Evolutionary conservation across 1,140 invertebrate species (phyloP), one percentile per base, ranked within the genome.

Genomic region (Antheraea pernyi): DNA sequence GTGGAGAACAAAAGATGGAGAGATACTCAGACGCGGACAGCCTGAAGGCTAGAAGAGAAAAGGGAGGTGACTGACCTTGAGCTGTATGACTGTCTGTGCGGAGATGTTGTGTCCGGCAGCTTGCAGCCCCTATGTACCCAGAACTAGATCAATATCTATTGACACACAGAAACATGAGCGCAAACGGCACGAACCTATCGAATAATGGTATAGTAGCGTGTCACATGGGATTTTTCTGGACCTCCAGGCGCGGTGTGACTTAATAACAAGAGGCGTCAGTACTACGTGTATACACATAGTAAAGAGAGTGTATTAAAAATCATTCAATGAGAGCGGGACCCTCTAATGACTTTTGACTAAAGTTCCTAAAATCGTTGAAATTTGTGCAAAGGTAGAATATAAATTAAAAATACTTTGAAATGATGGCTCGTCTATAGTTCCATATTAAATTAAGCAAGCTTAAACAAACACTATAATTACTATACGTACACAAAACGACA

Each of bases 21-120:
- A 42, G 11, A 42, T 30, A 7, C 5, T 18, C 48, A 60, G n/a
- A 42, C 59, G 37, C 19, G 22, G 18, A 19, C 36, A 61, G 30
- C 18, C 61, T 7, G 19, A n/a, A 63, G 37, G 61, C 9, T 22
- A 22, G 10, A 5, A 42, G 36, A 59, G 19, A n/a, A 37, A 7
- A 60, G 18, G 18, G 3, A 58, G 19, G 30, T 30, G 36, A 95
- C 96, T 97, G 95, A 98, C 97, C 97, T 97, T 97, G 76, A 98
- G 94, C 90, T 96, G 96, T 86, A 97, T 96, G 94, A 98, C 95
- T 93, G 95, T 96, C 91, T 97, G 95, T 91, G 96, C 95, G 84
- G 96, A 96, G 92, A 97, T 96, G 95, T 97, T 97, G 95, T 96
- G 96, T 77, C 97, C 97, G 89, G 95, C 95, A 92, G 96, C 96